Base-by-base conservation (phyloP, 2,113 vertebrate genomes). In the Ptyas mucosa region DNA sequence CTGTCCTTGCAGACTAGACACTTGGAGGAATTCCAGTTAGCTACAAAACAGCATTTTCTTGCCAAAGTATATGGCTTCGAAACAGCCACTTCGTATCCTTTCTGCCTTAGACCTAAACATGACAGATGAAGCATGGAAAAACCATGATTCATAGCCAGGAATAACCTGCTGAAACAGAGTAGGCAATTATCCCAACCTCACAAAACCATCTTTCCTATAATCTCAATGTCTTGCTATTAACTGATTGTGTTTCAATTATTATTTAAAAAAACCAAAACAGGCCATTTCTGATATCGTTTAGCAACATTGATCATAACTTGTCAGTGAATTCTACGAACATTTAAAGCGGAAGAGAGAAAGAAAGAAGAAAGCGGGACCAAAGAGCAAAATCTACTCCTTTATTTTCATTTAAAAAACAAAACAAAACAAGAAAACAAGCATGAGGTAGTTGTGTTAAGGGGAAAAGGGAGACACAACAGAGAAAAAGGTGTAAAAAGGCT, bases 371-470 rank as follows among this genome's bases (percentile, higher is more conserved):
- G 92, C 90, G 91, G 23, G 93, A 94, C 94, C 75, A 88, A 93
- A 94, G 93, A 95, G 94, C 94, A 95, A 90, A 87, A 54, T 51
- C 93, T 94, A 91, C 94, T 92, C 94, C 92, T 97, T 95, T 96
- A 95, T 93, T 94, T 91, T 96, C 20, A 8, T 87, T 90, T 69
- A 97, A 95, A 96, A 95, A n/a, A 12, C 10, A 29, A 61, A 29
- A 61, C 8, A 58, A 10, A 58, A 61, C 23, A 11, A 61, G 3
- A 5, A 49, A 49, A 49, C 46, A 97, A 96, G 97, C 95, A 96
- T 98, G 98, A 98, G 98, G 98, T 98, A 98, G 98, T 97, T 98
- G 98, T 98, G 98, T 98, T 94, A 96, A 90, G 95, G 95, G 95
- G 95, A 93, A 29, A 90, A 93, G 95, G 89, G 95, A 21, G 53